A percentile compares a stretch with the other conserved stretches of the same genome.
These are phyloP conservation scores for Chaetoderma sp. DNA, from an alignment of 2,888 invertebrate species.

Conservation along the genomic window DNA sequence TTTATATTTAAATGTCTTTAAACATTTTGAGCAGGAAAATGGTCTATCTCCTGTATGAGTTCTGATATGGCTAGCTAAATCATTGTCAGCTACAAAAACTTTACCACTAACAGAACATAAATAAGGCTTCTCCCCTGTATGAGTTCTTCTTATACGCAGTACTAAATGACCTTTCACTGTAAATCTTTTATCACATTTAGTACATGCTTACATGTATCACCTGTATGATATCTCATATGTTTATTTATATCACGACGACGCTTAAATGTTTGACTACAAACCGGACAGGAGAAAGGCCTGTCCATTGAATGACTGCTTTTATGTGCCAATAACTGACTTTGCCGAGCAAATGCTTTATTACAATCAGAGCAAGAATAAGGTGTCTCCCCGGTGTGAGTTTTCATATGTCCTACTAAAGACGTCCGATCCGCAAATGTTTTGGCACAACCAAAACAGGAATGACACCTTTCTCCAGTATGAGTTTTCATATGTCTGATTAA, in stretches of 20 bases:
- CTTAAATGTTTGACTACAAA: not conserved
- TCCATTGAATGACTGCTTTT: too few relatives aligned
- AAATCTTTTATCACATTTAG: not conserved
- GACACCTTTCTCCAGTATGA: too few relatives aligned
- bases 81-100: not conserved
- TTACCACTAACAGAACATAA: not conserved
- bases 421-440: not conserved
- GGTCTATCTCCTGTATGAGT: constrained; percentile 4
- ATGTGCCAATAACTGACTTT: too few relatives aligned
- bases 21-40: not conserved
- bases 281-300: not conserved
- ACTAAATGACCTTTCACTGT: not conserved
- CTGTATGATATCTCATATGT: not conserved
- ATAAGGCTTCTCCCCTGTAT: not conserved
- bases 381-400: not conserved
- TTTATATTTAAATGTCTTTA: not conserved
- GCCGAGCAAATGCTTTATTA: too few relatives aligned
- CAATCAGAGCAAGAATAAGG: too few relatives aligned
- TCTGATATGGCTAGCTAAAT: not conserved
- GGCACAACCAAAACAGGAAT: not conserved
- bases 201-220: not conserved
- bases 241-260: not conserved
- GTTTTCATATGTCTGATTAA: too few relatives aligned
- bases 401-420: not conserved
- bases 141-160: not conserved